Conservation (phyloP, 2,888 invertebrate species). For the Thumatha senex region DNA sequence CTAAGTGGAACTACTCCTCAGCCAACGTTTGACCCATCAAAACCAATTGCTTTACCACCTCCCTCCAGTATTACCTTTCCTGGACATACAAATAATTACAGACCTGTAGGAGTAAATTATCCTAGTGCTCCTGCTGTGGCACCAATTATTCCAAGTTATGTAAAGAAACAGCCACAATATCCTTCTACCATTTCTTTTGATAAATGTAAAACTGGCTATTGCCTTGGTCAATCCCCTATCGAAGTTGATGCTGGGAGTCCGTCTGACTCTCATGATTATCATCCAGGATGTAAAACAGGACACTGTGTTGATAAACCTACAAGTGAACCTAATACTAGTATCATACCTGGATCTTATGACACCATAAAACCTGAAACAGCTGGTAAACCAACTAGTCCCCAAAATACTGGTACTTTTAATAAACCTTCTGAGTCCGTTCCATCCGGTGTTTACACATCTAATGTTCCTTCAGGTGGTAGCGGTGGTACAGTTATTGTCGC, state of each 20-base stretch:
- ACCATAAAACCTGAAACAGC: slow-evolving; percentile 6
- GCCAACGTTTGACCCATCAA: slow-evolving; percentile 10
- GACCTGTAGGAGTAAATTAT: slow-evolving; percentile 16
- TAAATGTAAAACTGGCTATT: slow-evolving; percentile 8
- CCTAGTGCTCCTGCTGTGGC: slow-evolving; percentile 11
- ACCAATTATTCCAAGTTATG: slow-evolving; percentile 6
- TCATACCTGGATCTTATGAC: slow-evolving; percentile 9
- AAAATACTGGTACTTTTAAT: slow-evolving; percentile 12
- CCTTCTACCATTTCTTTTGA: slow-evolving; percentile 1
- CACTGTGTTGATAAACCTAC: slow-evolving; percentile 2
- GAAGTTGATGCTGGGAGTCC: background rate
- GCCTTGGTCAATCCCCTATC: background rate
- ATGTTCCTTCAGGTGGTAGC: background rate
- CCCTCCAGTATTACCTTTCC: slow-evolving; percentile 13
- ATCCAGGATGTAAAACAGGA: slow-evolving; percentile 5
- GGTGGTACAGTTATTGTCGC: slow-evolving; percentile 3
- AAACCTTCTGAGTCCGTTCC: slow-evolving; percentile 10
- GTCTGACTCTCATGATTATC: slow-evolving; percentile 7
- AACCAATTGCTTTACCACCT: slow-evolving; percentile 13
- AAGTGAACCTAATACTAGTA: background rate
- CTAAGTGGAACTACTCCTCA: slow-evolving; percentile 8
- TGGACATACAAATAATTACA: slow-evolving; percentile 13
- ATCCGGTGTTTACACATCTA: slow-evolving; percentile 20
- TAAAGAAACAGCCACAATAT: slow-evolving; percentile 9
- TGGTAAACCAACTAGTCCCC: slow-evolving; percentile 6